These are phyloP conservation scores for Canis aureus DNA, from an alignment of 2,113 vertebrate species.

Conservation along the genomic window DNA sequence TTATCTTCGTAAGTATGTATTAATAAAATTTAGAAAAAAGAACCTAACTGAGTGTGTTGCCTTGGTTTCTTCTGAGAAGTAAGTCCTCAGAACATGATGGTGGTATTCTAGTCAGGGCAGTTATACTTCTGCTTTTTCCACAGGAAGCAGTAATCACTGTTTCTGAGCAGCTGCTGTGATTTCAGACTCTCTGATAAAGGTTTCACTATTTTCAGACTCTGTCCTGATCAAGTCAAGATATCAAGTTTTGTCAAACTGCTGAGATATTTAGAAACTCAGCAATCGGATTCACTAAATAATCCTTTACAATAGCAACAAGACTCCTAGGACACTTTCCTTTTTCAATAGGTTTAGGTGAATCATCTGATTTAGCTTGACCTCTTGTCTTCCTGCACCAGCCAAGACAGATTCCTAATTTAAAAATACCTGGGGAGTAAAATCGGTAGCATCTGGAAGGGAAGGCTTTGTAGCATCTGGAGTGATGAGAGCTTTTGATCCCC, in stretches of 20 bases:
- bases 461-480: slow-evolving; percentile 83
- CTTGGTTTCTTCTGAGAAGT: not conserved
- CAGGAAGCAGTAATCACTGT: slow-evolving; percentile 28
- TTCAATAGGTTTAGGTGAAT: slow-evolving; percentile 77
- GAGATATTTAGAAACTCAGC: slow-evolving; percentile 78
- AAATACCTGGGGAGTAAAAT: slow-evolving; percentile 79
- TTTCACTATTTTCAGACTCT: slow-evolving; percentile 66
- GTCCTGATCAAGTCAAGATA: slow-evolving; percentile 69
- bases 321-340: slow-evolving; percentile 62
- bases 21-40: not conserved
- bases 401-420: slow-evolving; percentile 82
- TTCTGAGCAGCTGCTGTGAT: slow-evolving; percentile 59
- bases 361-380: slow-evolving; percentile 80
- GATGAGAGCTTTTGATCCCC: slow-evolving; percentile 80
- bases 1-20: not conserved
- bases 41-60: not conserved
- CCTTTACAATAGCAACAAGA: slow-evolving; percentile 74
- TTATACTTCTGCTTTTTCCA: not conserved
- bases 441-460: slow-evolving; percentile 79
- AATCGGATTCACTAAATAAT: slow-evolving; percentile 73
- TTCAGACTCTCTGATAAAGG: slow-evolving; percentile 67
- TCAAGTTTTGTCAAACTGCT: slow-evolving; percentile 69
- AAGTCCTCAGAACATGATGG: not conserved
- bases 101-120: not conserved
- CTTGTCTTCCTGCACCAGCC: slow-evolving; percentile 70